phyloP scores from a whole-genome alignment of 2,113 vertebrate species.

The Sardina pilchardus region DNA sequence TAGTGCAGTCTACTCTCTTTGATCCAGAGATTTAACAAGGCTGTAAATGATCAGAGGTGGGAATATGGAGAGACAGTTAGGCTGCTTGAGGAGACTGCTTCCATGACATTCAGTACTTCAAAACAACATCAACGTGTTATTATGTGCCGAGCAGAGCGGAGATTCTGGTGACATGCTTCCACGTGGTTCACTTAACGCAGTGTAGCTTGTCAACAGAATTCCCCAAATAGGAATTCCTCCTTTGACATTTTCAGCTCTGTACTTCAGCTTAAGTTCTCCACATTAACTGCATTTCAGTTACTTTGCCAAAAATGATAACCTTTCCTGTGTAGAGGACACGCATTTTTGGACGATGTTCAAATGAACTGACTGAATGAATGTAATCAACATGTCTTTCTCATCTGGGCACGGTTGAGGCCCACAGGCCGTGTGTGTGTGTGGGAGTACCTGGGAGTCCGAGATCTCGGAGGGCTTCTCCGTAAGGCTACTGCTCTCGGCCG shows the following conservation, averaged over 20 bases:
- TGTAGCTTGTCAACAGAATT: background rate
- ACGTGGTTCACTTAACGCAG: background rate
- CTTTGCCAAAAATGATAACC: background rate
- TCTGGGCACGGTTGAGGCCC: background rate
- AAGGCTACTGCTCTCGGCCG: slow-evolving; percentile 95
- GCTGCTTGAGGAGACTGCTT: background rate
- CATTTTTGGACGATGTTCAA: background rate
- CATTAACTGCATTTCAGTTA: background rate
- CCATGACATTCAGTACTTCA: background rate
- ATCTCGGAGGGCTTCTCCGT: slow-evolving; percentile 96
- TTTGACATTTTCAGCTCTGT: background rate
- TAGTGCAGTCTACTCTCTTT: slow-evolving; percentile 28
- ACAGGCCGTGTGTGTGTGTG: slow-evolving; percentile 22
- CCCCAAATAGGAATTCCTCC: background rate
- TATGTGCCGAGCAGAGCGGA: background rate
- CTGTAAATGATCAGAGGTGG: background rate
- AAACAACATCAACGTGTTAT: slow-evolving; percentile 9
- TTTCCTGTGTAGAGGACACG: background rate
- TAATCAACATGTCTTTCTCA: background rate
- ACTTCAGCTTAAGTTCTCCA: background rate
- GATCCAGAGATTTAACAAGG: slow-evolving; percentile 15
- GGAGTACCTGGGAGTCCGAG: slow-evolving; percentile 92
- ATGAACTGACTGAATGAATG: background rate
- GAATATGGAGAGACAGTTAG: background rate
- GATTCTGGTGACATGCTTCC: background rate